These are phyloP conservation scores for Harpalus rubripes DNA, from an alignment of 2,888 invertebrate genomes.

Conservation along the genomic window DNA sequence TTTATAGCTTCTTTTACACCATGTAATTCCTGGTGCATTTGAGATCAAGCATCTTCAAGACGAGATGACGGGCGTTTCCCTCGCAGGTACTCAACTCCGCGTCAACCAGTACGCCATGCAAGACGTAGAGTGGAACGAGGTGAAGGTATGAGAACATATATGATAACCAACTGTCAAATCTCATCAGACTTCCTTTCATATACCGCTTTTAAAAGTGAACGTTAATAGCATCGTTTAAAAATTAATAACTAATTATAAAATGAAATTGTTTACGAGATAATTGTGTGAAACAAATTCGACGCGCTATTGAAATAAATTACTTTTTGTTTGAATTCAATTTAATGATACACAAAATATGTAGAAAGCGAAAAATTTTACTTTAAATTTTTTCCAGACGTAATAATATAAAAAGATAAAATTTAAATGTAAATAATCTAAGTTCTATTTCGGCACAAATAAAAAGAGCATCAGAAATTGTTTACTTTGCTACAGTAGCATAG, in stretches of 20 bases:
- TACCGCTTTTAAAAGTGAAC: slow-evolving; percentile 13
- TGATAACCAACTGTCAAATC: background rate
- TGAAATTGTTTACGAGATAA: slow-evolving; percentile 26
- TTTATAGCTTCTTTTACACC: slow-evolving; percentile 87
- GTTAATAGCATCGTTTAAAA: slow-evolving; percentile 29
- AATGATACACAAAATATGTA: background rate
- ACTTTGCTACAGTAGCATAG: background rate
- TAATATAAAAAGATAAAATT: background rate
- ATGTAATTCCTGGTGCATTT: slow-evolving; percentile 92
- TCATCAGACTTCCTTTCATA: slow-evolving; percentile 29
- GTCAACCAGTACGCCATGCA: slow-evolving; percentile 94
- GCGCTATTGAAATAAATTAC: slow-evolving; percentile 1
- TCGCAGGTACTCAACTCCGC: slow-evolving; percentile 91
- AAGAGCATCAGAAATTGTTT: no score
- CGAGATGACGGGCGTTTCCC: slow-evolving; percentile 94
- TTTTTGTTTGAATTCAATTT: slow-evolving; percentile 12
- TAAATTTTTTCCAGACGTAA: background rate
- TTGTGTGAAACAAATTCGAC: slow-evolving; percentile 15
- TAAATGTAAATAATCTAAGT: background rate
- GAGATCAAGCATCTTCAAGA: slow-evolving; percentile 88
- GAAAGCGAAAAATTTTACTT: background rate
- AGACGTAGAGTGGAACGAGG: slow-evolving; percentile 93
- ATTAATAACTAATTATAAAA: slow-evolving; percentile 33
- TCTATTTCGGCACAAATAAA: background rate
- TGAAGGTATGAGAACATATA: slow-evolving; percentile 80